These are phyloP conservation scores for Cinclus mexicanus DNA, from an alignment of 2,113 vertebrate species.

Conservation along the genomic window DNA sequence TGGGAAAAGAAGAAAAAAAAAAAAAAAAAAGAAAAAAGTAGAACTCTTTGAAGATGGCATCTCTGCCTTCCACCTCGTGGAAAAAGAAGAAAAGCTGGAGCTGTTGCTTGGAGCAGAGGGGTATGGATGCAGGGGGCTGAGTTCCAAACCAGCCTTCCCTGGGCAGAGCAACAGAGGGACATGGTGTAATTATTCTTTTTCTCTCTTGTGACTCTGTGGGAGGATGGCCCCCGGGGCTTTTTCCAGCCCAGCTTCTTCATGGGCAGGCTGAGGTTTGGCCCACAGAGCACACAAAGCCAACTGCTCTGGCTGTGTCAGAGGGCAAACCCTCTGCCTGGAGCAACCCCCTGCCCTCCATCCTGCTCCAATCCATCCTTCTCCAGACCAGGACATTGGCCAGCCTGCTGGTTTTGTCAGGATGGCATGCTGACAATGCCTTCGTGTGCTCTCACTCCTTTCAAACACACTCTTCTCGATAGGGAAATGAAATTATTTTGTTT, in stretches of 20 bases:
- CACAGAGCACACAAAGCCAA: rapidly evolving
- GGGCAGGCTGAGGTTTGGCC: not conserved
- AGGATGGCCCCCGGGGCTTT: not conserved
- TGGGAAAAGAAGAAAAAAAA: too few relatives aligned
- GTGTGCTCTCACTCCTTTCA: not conserved
- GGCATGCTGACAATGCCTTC: not conserved
- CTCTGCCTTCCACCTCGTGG: too few relatives aligned
- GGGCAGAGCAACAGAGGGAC: not conserved
- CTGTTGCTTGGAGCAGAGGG: not conserved
- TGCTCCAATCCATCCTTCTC: not conserved
- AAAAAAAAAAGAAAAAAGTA: too few relatives aligned
- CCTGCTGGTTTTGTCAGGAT: not conserved
- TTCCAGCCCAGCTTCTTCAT: not conserved
- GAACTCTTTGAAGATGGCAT: too few relatives aligned
- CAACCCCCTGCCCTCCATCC: not conserved
- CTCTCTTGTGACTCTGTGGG: rapidly evolving
- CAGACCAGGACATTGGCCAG: not conserved
- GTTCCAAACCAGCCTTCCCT: not conserved
- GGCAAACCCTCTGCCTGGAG: not conserved
- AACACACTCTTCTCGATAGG: not conserved
- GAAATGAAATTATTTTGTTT: not conserved
- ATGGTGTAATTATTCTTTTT: not conserved
- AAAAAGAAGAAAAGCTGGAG: not conserved
- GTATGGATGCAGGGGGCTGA: not conserved
- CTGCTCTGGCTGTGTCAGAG: not conserved